Evolutionary conservation across 2,797 vertebrate species (phyloP).

Genomic region (Cryptoprocta ferox): DNA sequence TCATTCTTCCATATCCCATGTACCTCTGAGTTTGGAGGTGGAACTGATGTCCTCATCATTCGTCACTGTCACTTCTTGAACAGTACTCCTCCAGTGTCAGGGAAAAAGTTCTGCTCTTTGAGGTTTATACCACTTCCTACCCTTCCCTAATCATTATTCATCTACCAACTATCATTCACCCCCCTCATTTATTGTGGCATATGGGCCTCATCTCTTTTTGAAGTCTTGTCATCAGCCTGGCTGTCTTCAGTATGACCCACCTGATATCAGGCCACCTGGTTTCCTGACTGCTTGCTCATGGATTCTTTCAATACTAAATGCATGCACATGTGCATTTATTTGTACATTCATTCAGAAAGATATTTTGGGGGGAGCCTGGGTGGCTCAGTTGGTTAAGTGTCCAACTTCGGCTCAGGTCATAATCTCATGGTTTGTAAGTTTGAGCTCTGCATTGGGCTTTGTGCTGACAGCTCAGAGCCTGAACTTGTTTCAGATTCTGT

Average conservation of each 20-base stretch:
- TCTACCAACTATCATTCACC: neutral
- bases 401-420: too few relatives aligned
- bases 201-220: neutral
- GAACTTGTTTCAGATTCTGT: too few relatives aligned
- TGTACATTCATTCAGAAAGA: conserved; percentile 1
- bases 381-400: too few relatives aligned
- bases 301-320: conserved; percentile 10
- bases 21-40: conserved; percentile 39
- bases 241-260: conserved; percentile 23
- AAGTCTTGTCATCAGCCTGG: neutral
- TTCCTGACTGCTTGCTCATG: conserved; percentile 50
- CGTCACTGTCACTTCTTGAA: conserved; percentile 51
- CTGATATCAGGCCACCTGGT: neutral
- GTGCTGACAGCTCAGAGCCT: too few relatives aligned
- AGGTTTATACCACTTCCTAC: conserved; percentile 29
- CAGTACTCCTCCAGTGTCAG: conserved; percentile 36
- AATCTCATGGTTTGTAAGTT: too few relatives aligned
- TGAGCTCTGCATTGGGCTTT: too few relatives aligned
- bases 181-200: neutral
- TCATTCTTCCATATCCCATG: neutral
- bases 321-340: neutral
- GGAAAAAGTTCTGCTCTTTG: conserved; percentile 34
- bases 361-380: neutral
- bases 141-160: conserved; percentile 43
- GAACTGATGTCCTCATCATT: conserved; percentile 11